Conservation (phyloP, 2,888 invertebrate species). For the Metalampra italica region DNA sequence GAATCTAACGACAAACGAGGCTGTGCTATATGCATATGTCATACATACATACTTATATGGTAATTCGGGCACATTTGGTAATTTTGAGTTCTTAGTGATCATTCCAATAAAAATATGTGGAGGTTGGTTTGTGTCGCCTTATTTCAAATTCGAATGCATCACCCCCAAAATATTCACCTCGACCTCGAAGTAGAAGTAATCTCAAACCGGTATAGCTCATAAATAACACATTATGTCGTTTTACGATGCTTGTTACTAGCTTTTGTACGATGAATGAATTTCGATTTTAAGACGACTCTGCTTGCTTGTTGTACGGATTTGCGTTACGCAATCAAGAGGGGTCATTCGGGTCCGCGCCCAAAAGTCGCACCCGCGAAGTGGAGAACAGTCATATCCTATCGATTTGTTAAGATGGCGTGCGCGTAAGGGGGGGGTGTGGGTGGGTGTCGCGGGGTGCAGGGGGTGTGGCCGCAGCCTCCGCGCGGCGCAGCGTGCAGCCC, state of each 20-base stretch:
- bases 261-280: constrained; percentile 6
- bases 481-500: constrained; percentile 69
- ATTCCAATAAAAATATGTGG: background rate
- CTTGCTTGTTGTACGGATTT: constrained; percentile 39
- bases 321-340: constrained; percentile 65
- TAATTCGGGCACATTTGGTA: no score
- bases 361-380: constrained; percentile 74
- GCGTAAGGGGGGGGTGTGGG: constrained; percentile 49
- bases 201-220: constrained; percentile 6
- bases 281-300: background rate
- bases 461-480: constrained; percentile 62
- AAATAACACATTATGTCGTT: constrained; percentile 4
- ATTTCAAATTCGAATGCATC: background rate
- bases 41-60: no score
- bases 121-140: background rate
- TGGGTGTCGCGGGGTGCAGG: constrained; percentile 41
- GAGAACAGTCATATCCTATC: constrained; percentile 80
- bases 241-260: constrained; percentile 5
- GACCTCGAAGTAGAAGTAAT: background rate
- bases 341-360: constrained; percentile 72
- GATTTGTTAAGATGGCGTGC: constrained; percentile 79
- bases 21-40: no score
- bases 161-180: background rate
- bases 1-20: no score
- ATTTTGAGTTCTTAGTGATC: no score